Conservation (phyloP, 2,797 vertebrate genomes). For the Mormyrops boulengeri region DNA sequence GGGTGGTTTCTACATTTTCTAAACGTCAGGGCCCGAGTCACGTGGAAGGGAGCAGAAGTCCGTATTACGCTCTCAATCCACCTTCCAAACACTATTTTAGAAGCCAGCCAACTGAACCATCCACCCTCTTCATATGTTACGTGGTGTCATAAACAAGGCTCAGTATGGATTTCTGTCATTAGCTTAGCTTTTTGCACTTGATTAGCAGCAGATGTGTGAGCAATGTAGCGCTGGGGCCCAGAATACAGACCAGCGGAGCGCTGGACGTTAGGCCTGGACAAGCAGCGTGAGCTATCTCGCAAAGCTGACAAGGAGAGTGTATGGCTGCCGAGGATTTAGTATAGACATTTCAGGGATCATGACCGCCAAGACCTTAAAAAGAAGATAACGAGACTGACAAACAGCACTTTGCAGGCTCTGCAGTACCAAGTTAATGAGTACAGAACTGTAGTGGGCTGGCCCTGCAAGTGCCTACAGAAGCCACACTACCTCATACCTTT, state of each 20-base stretch:
- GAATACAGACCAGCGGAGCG: neutral
- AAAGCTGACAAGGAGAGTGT: neutral
- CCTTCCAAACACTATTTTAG: neutral
- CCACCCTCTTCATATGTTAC: neutral
- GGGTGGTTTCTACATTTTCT: neutral
- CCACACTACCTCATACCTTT: constrained; percentile 14
- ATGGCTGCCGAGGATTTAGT: neutral
- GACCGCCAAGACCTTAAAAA: neutral
- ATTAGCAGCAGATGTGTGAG: constrained; percentile 47
- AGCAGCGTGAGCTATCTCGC: neutral
- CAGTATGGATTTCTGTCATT: neutral
- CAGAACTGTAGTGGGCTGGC: neutral
- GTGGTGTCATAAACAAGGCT: neutral
- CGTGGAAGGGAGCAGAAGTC: neutral
- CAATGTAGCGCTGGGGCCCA: neutral
- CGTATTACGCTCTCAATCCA: neutral
- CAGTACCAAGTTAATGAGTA: neutral
- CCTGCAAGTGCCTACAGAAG: neutral
- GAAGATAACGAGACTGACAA: neutral
- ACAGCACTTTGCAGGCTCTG: neutral
- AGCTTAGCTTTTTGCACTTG: constrained; percentile 15
- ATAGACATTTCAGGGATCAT: neutral
- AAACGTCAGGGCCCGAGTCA: neutral
- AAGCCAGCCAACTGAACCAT: neutral
- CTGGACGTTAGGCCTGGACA: neutral